Evolutionary conservation across 2,888 invertebrate species (phyloP).

Genomic region (Epinotia bilunana): DNA sequence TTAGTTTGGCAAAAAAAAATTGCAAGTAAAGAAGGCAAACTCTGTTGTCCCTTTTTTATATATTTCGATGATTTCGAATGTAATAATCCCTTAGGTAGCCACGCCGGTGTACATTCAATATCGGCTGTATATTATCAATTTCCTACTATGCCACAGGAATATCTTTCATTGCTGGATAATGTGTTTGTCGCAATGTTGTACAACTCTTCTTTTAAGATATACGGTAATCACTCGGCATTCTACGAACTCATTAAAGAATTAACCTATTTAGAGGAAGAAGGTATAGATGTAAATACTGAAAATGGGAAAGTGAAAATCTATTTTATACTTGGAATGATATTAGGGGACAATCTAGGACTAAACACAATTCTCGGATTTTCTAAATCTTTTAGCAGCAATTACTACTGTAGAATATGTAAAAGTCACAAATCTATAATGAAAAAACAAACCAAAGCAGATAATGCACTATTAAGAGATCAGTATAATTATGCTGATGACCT

Average conservation of each 20-base stretch:
- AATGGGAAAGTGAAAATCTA: background rate
- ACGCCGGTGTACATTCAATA: conserved; percentile 22
- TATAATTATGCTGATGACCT: conserved; percentile 4
- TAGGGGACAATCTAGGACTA: conserved; percentile 14
- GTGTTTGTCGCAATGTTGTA: conserved; percentile 13
- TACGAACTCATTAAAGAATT: conserved; percentile 1
- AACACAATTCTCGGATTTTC: conserved; percentile 12
- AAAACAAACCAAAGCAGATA: background rate
- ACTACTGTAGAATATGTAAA: conserved; percentile 30
- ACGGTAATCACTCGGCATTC: background rate
- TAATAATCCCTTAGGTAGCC: conserved; percentile 21
- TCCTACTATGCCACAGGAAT: conserved; percentile 12
- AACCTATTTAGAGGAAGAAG: background rate
- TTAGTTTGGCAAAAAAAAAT: conserved; percentile 2
- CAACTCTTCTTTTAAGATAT: background rate
- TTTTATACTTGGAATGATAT: conserved; percentile 8
- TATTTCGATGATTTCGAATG: conserved; percentile 25
- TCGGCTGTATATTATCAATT: conserved; percentile 19
- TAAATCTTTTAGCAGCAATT: conserved; percentile 17
- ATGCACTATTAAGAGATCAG: background rate
- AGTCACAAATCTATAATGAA: conserved; percentile 13
- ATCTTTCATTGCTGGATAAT: conserved; percentile 19
- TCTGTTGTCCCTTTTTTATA: conserved; percentile 9
- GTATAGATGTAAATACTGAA: background rate
- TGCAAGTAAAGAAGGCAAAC: conserved; percentile 1